phyloP scores from a whole-genome alignment of 1,140 invertebrate species.

The Bombus superbus region DNA sequence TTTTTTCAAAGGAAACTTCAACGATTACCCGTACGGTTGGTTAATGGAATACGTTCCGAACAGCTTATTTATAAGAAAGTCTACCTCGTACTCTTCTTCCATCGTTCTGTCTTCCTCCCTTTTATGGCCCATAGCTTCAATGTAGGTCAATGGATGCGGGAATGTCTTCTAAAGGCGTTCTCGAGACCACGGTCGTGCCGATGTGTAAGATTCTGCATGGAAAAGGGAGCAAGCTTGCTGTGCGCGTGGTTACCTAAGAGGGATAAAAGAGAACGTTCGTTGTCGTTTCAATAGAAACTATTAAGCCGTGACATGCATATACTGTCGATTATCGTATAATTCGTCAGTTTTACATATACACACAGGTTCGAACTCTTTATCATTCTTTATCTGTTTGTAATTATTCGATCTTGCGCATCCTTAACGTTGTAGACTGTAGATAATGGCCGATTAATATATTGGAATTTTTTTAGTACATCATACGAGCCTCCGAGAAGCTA shows the following conservation, averaged over 20 bases:
- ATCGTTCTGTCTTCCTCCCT: constrained; percentile 39
- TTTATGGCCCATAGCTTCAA: constrained; percentile 38
- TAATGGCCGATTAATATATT: too few species aligned
- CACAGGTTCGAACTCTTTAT: background rate
- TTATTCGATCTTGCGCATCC: too few species aligned
- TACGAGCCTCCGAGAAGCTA: too few species aligned
- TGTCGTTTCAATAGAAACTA: constrained; percentile 24
- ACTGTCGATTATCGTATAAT: background rate
- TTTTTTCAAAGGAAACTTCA: background rate
- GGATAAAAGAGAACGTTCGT: constrained; percentile 41
- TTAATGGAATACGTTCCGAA: constrained; percentile 53
- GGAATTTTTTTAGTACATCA: too few species aligned
- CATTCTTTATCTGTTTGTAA: background rate
- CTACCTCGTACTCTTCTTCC: background rate
- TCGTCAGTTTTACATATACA: background rate
- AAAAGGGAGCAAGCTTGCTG: constrained; percentile 24
- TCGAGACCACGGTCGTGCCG: constrained; percentile 27
- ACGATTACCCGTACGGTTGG: background rate
- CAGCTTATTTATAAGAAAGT: constrained; percentile 64
- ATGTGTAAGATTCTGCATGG: constrained; percentile 51
- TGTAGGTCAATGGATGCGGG: constrained; percentile 66
- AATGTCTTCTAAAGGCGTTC: constrained; percentile 63
- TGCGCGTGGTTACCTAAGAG: constrained; percentile 30
- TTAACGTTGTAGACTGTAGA: too few species aligned
- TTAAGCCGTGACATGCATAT: background rate